Base-by-base conservation (phyloP, 2,888 invertebrate genomes). In the Eupithecia insigniata region DNA sequence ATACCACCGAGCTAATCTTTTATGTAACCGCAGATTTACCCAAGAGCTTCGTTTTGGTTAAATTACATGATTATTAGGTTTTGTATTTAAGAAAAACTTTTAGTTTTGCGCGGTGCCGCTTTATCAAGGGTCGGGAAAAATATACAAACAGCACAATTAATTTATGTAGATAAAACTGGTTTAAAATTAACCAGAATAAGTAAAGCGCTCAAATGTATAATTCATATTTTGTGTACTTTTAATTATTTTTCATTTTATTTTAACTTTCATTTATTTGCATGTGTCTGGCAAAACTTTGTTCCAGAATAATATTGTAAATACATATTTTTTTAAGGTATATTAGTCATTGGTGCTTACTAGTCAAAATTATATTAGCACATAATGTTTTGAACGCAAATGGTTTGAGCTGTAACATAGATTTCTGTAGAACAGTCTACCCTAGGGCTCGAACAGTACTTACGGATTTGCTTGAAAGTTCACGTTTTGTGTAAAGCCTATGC, bases 321-420 rank as follows among this genome's bases (percentile, higher is more conserved):
- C n/a, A n/a, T n/a, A 77, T 61, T 81, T 83, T 83, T 84, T 80
- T 89, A 88, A 87, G 84, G 76, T 77, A 81, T 86, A 82, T 81
- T 82, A 92, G 92, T 91, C 86, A 90, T 93, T 93, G 93, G 93
- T 94, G 93, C 93, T 94, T 94, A 91, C 93, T 94, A 94, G 93
- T 94, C 93, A 94, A 93, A 94, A 93, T 93, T 93, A 91, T 90
- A 90, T 89, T 92, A 92, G 92, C 93, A 92, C 91, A 84, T 85
- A 85, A 80, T 82, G 80, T 83, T 81, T 82, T 75, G 80, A 82
- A 79, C 76, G 73, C 72, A 74, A 78, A 75, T 78, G 58, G 62
- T 26, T 39, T 60, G n/a, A 36, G 36, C 64, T 16, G 64, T 34
- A 22, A 39, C 34, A 22, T 64, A 64, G 64, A 34, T 66, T 30